These are phyloP conservation scores for Phaethon lepturus DNA, from an alignment of 2,113 vertebrate species.

Conservation along the genomic window DNA sequence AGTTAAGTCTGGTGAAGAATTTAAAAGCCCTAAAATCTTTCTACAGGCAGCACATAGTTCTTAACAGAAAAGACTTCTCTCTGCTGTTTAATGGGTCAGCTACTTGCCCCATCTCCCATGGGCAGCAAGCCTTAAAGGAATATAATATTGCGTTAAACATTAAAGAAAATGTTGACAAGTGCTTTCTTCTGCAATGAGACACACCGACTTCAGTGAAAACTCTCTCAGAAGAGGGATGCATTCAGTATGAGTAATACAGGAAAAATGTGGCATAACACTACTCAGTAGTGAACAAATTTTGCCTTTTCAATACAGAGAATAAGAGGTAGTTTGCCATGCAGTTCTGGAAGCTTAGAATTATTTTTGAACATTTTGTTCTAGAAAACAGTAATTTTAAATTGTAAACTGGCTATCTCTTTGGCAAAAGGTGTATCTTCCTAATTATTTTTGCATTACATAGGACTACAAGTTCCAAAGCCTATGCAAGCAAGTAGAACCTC, in stretches of 20 bases:
- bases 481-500: not conserved
- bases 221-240: not conserved
- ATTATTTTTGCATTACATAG: not conserved
- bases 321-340: not conserved
- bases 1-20: not conserved
- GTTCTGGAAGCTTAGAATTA: not conserved
- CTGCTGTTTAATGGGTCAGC: not conserved
- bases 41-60: not conserved
- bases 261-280: not conserved
- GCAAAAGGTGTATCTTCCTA: rapidly evolving
- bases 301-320: not conserved
- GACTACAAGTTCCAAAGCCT: not conserved
- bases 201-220: not conserved
- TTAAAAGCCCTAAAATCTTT: not conserved
- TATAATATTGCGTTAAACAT: not conserved
- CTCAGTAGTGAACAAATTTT: not conserved
- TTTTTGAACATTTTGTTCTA: not conserved
- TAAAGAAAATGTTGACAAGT: not conserved
- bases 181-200: not conserved
- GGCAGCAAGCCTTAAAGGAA: not conserved
- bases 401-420: not conserved
- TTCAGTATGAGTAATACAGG: not conserved
- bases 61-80: not conserved
- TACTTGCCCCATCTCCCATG: not conserved
- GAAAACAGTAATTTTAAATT: not conserved